Evolutionary conservation across 2,797 vertebrate species (phyloP), one percentile per base, ranked within the genome.

Genomic region (Picus viridis): DNA sequence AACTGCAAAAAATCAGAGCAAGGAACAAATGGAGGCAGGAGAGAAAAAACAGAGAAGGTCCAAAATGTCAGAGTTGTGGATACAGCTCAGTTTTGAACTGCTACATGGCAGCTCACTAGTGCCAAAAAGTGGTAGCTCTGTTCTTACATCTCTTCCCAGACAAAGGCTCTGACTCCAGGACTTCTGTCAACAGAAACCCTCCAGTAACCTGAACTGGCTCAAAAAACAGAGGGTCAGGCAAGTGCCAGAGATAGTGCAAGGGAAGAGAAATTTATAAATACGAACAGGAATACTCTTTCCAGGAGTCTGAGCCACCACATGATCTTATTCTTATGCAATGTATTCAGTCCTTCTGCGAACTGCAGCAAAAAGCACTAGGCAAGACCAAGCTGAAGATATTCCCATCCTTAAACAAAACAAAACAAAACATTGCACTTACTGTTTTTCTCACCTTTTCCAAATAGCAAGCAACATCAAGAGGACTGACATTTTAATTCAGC

Each of bases 11-110:
- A 63, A 49, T 30, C 36, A 81, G 67, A 65, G 59, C 4, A 75
- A 54, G 13, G 16, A 82, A 12, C 29, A 74, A 61, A 32, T 1
- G 6, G 4, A 43, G 7, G 1, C 0, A 3, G 16, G 4, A 9
- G n/a, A 49, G 7, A 18, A 19, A 34, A 72, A 78, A 72, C 2
- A 34, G n/a, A 10, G 23, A 75, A 80, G 20, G 16, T 63, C 41
- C 54, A 34, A 59, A 57, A 53, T 6, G 23, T 10, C 6, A 1
- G 6, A 83, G 63, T 6, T 59, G 23, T 3, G 13, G 70, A 24
- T 49, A n/a, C 41, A 54, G 20, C 26, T 36, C 61, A 53, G 39
- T n/a, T 54, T 17, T 58, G 58, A 36, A 51, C 4, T 10, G 19
- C 5, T 8, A 8, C 10, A 53, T 2, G 56, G 61, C 62, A 83